These are phyloP conservation scores for Camelus bactrianus DNA, from an alignment of 2,113 vertebrate species.

Conservation along the genomic window DNA sequence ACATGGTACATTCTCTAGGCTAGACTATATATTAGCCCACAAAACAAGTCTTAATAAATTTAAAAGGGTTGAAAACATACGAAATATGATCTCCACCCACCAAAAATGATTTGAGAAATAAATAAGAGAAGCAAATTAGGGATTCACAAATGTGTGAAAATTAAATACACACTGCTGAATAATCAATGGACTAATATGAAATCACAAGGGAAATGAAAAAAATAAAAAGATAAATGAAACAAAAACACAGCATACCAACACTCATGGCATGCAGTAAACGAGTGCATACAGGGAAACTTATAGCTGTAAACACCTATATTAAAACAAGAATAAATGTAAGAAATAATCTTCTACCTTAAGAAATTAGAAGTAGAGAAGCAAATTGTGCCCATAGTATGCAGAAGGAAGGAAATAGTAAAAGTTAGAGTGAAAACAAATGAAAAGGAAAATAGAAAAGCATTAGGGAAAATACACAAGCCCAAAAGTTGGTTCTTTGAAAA, in stretches of 20 bases:
- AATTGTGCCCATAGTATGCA: not conserved
- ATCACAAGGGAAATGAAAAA: not conserved
- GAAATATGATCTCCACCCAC: not conserved
- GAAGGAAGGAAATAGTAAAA: not conserved
- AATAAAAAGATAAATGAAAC: not conserved
- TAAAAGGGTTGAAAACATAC: not conserved
- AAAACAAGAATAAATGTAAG: not conserved
- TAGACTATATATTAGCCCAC: not conserved
- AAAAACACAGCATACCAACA: not conserved
- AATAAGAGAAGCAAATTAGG: not conserved
- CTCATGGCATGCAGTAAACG: not conserved
- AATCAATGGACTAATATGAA: not conserved
- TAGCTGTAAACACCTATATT: not conserved
- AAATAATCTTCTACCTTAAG: not conserved
- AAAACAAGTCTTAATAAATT: conserved; percentile 10
- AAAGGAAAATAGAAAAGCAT: not conserved
- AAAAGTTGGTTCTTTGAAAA: not conserved
- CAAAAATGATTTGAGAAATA: not conserved
- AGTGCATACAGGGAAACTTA: not conserved
- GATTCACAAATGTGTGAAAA: not conserved
- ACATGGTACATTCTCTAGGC: not conserved
- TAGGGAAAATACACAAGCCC: not conserved
- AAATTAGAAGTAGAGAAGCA: not conserved
- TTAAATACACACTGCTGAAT: not conserved
- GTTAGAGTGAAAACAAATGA: not conserved